These are phyloP conservation scores for Hippocampus kuda DNA, from an alignment of 2,797 vertebrate genomes.

Conservation along the genomic window DNA sequence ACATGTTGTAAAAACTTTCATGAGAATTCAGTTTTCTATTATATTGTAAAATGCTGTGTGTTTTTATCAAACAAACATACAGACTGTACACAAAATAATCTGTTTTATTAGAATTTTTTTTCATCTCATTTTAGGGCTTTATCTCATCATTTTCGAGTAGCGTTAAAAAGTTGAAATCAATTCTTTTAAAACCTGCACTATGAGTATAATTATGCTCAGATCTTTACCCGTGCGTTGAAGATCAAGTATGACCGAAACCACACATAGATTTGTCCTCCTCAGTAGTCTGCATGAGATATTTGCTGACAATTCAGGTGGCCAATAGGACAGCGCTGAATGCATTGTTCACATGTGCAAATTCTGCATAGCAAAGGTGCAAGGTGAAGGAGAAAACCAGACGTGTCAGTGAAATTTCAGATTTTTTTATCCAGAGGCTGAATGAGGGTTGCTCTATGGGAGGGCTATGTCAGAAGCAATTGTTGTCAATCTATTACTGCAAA, in stretches of 20 bases:
- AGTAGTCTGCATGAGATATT: not conserved
- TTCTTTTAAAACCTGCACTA: too few relatives aligned
- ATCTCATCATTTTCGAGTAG: too few relatives aligned
- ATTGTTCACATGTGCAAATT: not conserved
- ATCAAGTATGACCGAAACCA: not conserved
- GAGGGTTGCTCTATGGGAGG: not conserved
- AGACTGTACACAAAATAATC: too few relatives aligned
- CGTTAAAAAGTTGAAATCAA: too few relatives aligned
- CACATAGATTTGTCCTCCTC: not conserved
- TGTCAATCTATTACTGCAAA: constrained; percentile 12
- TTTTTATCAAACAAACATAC: too few relatives aligned
- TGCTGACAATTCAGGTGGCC: not conserved
- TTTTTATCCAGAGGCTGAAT: not conserved
- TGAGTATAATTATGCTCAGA: too few relatives aligned
- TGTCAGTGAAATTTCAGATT: not conserved
- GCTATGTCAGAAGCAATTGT: not conserved
- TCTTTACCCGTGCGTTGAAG: too few relatives aligned
- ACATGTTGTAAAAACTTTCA: too few relatives aligned
- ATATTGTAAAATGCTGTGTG: too few relatives aligned
- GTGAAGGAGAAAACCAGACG: not conserved
- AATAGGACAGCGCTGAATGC: not conserved
- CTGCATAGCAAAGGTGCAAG: not conserved
- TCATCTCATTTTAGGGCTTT: too few relatives aligned
- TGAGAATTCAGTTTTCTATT: too few relatives aligned
- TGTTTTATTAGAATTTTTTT: too few relatives aligned